phyloP scores from a whole-genome alignment of 2,888 invertebrate species.

The Eristalinus aeneus region DNA sequence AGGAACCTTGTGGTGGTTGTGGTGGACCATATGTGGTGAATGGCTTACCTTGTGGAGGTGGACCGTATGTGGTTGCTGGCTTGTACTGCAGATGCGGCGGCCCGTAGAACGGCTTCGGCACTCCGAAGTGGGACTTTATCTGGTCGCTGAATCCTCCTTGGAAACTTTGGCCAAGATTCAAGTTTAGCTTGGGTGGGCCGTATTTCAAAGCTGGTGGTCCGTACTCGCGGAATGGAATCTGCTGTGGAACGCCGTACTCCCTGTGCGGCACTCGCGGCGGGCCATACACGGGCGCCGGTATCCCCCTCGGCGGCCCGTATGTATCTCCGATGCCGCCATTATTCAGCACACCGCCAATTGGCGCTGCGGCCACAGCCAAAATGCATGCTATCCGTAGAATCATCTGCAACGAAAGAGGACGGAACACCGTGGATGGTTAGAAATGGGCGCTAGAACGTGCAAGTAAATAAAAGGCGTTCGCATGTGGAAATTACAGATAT shows the following conservation, averaged over 20 bases:
- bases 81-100: constrained; percentile 78
- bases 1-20: constrained; percentile 73
- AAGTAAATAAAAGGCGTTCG: constrained; percentile 24
- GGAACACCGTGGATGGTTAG: constrained; percentile 29
- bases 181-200: constrained; percentile 81
- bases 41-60: constrained; percentile 77
- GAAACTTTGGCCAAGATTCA: constrained; percentile 78
- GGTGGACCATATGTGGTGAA: constrained; percentile 79
- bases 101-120: constrained; percentile 80
- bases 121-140: constrained; percentile 78
- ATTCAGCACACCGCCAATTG: constrained; percentile 54
- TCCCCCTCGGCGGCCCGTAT: constrained; percentile 80
- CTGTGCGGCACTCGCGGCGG: constrained; percentile 82
- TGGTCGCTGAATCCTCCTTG: constrained; percentile 77
- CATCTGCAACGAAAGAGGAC: constrained; percentile 69
- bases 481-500: constrained; percentile 58
- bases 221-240: constrained; percentile 78
- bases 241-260: constrained; percentile 78
- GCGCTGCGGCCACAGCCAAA: constrained; percentile 57
- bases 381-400: constrained; percentile 74
- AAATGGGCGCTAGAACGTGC: constrained; percentile 48
- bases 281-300: constrained; percentile 77
- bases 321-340: constrained; percentile 77
- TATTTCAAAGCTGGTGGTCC: constrained; percentile 80
- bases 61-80: constrained; percentile 74